phyloP scores from a whole-genome alignment of 2,888 invertebrate species.

The Ametastegia equiseti region DNA sequence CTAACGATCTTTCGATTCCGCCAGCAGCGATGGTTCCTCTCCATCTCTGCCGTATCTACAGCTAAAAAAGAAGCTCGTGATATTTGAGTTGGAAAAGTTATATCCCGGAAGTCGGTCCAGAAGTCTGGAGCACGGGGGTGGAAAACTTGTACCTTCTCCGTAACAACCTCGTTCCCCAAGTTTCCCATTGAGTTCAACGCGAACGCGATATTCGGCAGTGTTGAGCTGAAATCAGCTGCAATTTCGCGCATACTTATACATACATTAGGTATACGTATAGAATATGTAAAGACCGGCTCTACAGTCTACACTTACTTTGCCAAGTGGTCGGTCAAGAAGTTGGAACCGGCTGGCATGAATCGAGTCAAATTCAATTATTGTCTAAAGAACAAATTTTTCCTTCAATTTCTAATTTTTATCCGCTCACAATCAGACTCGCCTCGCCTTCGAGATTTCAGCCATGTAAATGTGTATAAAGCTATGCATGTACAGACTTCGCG shows the following conservation, averaged over 20 bases:
- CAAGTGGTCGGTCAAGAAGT: constrained; percentile 64
- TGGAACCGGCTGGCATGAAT: constrained; percentile 51
- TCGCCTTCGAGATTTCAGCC: too few species aligned
- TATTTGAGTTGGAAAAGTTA: constrained; percentile 18
- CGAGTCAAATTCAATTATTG: not conserved
- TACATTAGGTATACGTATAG: too few species aligned
- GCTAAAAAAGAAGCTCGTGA: not conserved
- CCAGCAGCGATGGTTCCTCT: not conserved
- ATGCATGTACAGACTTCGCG: too few species aligned
- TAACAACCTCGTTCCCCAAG: not conserved
- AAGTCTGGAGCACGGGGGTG: not conserved
- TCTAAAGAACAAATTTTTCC: too few species aligned
- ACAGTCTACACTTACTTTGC: constrained; percentile 40
- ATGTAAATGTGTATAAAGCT: too few species aligned
- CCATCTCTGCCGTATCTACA: not conserved
- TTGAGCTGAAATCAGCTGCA: constrained; percentile 59
- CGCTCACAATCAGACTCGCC: too few species aligned
- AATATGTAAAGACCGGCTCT: too few species aligned
- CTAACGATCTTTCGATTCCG: constrained; percentile 3
- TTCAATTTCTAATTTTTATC: too few species aligned
- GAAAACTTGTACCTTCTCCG: not conserved
- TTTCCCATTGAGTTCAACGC: too few species aligned
- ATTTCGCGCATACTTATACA: constrained; percentile 55
- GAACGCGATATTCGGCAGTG: constrained; percentile 40
- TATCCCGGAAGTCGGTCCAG: not conserved